Base-by-base conservation (phyloP, 2,113 vertebrate species). In the Lagenorhynchus albirostris region DNA sequence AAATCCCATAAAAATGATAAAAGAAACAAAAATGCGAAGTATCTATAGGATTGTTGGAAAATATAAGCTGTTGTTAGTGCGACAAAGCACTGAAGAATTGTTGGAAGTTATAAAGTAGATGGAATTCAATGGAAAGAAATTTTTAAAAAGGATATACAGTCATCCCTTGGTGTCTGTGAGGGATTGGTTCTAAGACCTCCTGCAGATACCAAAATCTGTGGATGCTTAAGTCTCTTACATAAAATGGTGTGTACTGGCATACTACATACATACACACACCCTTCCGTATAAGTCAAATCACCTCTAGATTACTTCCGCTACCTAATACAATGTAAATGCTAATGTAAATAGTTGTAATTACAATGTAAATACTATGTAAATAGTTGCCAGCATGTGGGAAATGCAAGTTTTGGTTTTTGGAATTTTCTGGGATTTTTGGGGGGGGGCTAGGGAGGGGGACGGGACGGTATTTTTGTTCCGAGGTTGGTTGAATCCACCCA, bases 1-100 rank as follows among this genome's bases (percentile, higher is more conserved):
- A 94, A 92, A 91, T 94, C 5, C 9, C 20, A 93, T 8, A 70
- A 70, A 95, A 77, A 41, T 23, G 26, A 29, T 58, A 65, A 83
- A 70, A 44, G 80, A 87, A 80, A 65, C 1, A 74, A 63, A 88
- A 68, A 47, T n/a, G 33, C 89, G 13, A 94, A 62, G 6, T 53
- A 50, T 50, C 25, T 3, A 84, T 7, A 50, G 18, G 14, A 53
- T 26, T 67, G 10, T 21, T 70, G 17, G 21, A 91, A 84, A 82
- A 63, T 10, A 18, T 62, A 53, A 63, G n/a, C 58, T 29, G 15
- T 55, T 13, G 36, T 68, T 38, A 8, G 21, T 84, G 21, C 74
- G 41, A 44, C 2, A 70, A 21, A 80, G 11, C 33, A 65, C 2
- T 79, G 17, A 80, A 36, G 12, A 33, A 21, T 73, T 79, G 38